Evolutionary conservation across 2,888 invertebrate species (phyloP).

Genomic region (Griposia aprilina): DNA sequence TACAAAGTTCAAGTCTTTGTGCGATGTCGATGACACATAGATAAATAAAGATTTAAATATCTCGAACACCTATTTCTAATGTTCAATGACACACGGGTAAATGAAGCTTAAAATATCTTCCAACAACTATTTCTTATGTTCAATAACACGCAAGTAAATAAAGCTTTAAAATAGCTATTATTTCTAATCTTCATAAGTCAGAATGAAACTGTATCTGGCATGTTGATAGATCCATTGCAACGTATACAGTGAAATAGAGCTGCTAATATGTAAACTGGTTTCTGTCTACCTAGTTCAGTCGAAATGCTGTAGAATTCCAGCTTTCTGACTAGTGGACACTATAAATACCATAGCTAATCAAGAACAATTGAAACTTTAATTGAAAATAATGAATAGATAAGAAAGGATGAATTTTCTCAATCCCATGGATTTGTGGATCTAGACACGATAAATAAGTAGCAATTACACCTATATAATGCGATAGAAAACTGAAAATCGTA

Average conservation of each 20-base stretch:
- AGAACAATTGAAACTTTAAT: conserved; percentile 12
- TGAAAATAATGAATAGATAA: neutral
- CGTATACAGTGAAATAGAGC: conserved; percentile 22
- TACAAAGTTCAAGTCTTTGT: neutral
- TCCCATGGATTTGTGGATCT: neutral
- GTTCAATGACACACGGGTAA: neutral
- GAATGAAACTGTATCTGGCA: conserved; percentile 29
- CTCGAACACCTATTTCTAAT: neutral
- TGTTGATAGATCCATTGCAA: no score
- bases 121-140: neutral
- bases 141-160: neutral
- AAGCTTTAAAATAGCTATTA: neutral
- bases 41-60: neutral
- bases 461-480: no score
- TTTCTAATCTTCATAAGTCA: conserved; percentile 15
- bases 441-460: neutral
- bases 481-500: no score
- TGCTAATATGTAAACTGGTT: conserved; percentile 56
- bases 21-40: neutral
- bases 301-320: conserved; percentile 44
- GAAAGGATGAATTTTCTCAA: neutral
- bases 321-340: conserved; percentile 25
- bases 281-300: conserved; percentile 53
- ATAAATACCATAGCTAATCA: conserved; percentile 29
- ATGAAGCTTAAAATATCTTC: neutral